Conservation (phyloP, 2,888 invertebrate species). For the Scaptomyza polygonia region DNA sequence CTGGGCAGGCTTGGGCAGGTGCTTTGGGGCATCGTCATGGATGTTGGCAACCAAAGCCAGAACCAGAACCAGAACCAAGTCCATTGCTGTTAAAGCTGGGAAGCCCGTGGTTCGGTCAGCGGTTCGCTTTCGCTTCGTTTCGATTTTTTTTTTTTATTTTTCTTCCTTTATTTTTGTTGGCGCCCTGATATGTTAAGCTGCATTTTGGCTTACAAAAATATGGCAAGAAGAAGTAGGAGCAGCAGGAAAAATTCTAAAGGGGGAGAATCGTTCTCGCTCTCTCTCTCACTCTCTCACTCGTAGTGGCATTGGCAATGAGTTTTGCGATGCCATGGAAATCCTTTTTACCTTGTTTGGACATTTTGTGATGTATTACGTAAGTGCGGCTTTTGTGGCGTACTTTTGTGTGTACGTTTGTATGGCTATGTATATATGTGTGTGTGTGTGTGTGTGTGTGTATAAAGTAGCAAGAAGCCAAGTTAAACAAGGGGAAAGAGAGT, state of each 20-base stretch:
- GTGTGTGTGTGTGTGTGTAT: conserved; percentile 29
- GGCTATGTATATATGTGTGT: background rate
- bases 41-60: conserved; percentile 19
- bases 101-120: conserved; percentile 65
- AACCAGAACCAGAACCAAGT: conserved; percentile 6
- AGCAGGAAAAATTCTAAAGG: background rate
- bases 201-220: conserved; percentile 79
- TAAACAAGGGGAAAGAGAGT: conserved; percentile 4
- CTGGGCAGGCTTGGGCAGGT: conserved; percentile 45
- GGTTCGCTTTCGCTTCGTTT: conserved; percentile 40
- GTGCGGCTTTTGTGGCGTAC: conserved; percentile 74
- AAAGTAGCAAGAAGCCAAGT: conserved; percentile 29
- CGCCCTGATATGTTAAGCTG: conserved; percentile 76
- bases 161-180: conserved; percentile 47
- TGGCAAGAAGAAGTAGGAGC: conserved; percentile 41
- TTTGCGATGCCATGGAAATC: conserved; percentile 59
- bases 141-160: conserved; percentile 39
- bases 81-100: conserved; percentile 9
- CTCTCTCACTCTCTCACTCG: background rate
- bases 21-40: conserved; percentile 61
- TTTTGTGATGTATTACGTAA: conserved; percentile 80
- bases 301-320: conserved; percentile 58
- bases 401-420: conserved; percentile 31
- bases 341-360: conserved; percentile 79
- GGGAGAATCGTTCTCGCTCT: background rate